Evolutionary conservation across 1,140 invertebrate species (phyloP), one percentile per base, ranked within the genome.

Genomic region (Berghia stephanieae): DNA sequence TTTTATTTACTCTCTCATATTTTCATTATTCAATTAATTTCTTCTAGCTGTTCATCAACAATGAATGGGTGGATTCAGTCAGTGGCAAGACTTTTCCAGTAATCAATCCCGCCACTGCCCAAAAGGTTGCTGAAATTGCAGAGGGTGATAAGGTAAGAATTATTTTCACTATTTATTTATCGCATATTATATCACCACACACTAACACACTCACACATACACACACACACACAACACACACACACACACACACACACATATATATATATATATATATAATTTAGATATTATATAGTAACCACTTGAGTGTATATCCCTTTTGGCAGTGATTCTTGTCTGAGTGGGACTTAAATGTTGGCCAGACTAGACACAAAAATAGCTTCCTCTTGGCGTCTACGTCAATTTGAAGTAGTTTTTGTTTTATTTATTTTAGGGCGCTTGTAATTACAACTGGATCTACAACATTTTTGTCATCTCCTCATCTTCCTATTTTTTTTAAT

Each of bases 11-110:
- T n/a, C n/a, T n/a, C n/a, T n/a, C n/a, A n/a, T n/a, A n/a, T n/a
- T n/a, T n/a, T n/a, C n/a, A n/a, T n/a, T n/a, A n/a, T n/a, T n/a
- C n/a, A n/a, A n/a, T n/a, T n/a, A n/a, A n/a, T 76, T 68, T 46
- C 40, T 80, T 82, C 21, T 70, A 97, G 96, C 90, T 97, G 18
- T 98, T 98, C 85, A 97, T 98, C 86, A 95, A 98, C 91, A 98
- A 98, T 89, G 93, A 96, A 87, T 98, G 95, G 90, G 93, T 95
- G 67, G 93, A 97, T 87, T 92, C 96, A 3, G 90, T 92, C 0
- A 94, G 93, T 74, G 95, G 95, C 0, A 95, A 95, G 88, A 97
- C 93, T 1, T 99, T 99, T 87, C 90, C 92, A 34, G 96, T 96
- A 0, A 89, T 95, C 72, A 97, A 98, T 90, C 96, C 97, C 76